Evolutionary conservation across 2,888 invertebrate genomes (phyloP).

Genomic region (Dyspetes luteomarginatus): DNA sequence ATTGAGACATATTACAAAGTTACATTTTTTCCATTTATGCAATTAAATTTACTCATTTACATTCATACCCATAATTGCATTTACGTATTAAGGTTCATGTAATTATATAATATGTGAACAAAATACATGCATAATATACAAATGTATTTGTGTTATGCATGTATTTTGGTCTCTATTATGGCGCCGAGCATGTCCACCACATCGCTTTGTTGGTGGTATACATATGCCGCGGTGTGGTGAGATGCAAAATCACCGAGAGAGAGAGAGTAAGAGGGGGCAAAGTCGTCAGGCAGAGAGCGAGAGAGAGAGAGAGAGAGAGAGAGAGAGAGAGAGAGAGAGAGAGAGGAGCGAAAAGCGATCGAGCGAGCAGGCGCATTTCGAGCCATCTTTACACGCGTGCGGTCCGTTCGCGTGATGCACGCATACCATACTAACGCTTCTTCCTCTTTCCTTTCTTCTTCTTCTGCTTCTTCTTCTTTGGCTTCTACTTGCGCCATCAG

Average conservation of each 20-base stretch:
- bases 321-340: not conserved
- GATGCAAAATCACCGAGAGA: slow-evolving; percentile 47
- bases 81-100: no score
- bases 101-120: no score
- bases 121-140: not conserved
- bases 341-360: slow-evolving; percentile 41
- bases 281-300: slow-evolving; percentile 50
- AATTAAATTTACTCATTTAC: no score
- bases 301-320: not conserved
- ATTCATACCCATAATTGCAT: no score
- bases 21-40: no score
- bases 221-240: slow-evolving; percentile 13
- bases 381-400: slow-evolving; percentile 80
- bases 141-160: not conserved
- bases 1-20: no score
- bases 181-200: not conserved
- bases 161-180: slow-evolving; percentile 1
- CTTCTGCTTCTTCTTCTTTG: slow-evolving; percentile 40
- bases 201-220: not conserved
- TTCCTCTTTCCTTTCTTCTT: slow-evolving; percentile 46
- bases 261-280: slow-evolving; percentile 46
- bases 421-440: slow-evolving; percentile 70
- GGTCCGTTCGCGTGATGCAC: slow-evolving; percentile 80
- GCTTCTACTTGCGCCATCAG: slow-evolving; percentile 50
- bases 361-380: slow-evolving; percentile 51